Evolutionary conservation across 2,113 vertebrate species (phyloP).

Genomic region (Heloderma charlesbogerti): DNA sequence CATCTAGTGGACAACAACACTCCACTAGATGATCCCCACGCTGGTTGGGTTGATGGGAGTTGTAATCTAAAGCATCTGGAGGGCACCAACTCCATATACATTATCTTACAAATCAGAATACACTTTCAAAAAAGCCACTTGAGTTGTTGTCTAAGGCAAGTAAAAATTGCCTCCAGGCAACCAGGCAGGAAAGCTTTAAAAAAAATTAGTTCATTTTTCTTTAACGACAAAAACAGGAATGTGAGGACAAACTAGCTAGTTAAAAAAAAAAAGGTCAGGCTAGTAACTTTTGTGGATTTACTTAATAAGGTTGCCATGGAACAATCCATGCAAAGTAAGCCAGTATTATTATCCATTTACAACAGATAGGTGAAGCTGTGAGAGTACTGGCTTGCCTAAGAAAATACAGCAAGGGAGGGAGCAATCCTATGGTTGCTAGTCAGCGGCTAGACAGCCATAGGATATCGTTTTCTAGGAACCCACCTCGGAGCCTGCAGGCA

Average conservation of each 20-base stretch:
- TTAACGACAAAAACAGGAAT: no score
- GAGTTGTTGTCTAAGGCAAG: not conserved
- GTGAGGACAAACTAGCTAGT: not conserved
- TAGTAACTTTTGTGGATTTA: not conserved
- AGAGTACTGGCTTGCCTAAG: not conserved
- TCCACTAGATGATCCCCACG: not conserved
- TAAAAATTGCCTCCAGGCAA: not conserved
- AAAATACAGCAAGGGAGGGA: no score
- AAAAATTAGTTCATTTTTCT: not conserved
- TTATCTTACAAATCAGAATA: not conserved
- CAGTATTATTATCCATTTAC: not conserved
- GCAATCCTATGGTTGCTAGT: no score
- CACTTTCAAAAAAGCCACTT: not conserved
- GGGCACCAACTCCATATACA: not conserved
- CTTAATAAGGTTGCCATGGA: not conserved
- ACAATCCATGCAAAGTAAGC: not conserved
- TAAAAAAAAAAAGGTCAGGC: not conserved
- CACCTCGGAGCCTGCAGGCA: no score
- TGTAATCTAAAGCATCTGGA: not conserved
- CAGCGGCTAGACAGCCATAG: no score
- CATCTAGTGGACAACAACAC: conserved; percentile 41
- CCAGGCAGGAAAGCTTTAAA: not conserved
- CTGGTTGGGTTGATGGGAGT: not conserved
- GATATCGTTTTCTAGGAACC: no score
- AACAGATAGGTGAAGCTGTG: not conserved